Conservation (phyloP, 2,113 vertebrate genomes). For the Ceuthmochares aereus region DNA sequence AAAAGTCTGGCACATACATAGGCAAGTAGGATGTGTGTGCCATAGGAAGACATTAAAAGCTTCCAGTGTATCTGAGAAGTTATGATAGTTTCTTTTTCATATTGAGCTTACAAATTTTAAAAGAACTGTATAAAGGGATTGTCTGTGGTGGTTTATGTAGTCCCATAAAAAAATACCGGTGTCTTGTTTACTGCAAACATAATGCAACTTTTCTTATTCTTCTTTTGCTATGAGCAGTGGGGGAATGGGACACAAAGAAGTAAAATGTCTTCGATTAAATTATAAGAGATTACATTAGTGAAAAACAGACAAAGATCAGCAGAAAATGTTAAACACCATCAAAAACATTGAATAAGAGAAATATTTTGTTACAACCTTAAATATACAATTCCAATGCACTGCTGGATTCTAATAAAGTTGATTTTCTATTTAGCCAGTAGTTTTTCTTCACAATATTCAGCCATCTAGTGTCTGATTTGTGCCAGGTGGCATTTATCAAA, state of each 20-base stretch:
- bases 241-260: background rate
- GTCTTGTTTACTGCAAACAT: background rate
- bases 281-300: background rate
- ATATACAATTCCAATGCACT: background rate
- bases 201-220: background rate
- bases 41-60: background rate
- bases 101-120: background rate
- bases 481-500: constrained; percentile 73
- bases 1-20: background rate
- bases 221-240: background rate
- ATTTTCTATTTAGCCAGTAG: constrained; percentile 59
- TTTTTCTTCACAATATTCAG: constrained; percentile 49
- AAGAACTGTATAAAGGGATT: background rate
- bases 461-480: constrained; percentile 52
- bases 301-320: background rate
- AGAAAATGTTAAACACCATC: background rate
- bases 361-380: constrained; percentile 43
- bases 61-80: background rate
- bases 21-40: background rate
- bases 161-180: background rate
- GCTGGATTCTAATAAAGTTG: constrained; percentile 37
- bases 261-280: background rate
- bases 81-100: background rate
- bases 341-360: constrained; percentile 18
- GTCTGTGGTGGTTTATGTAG: background rate